Evolutionary conservation across 2,888 invertebrate genomes (phyloP), one percentile per base, ranked within the genome.

Genomic region (Hyposoter didymator): DNA sequence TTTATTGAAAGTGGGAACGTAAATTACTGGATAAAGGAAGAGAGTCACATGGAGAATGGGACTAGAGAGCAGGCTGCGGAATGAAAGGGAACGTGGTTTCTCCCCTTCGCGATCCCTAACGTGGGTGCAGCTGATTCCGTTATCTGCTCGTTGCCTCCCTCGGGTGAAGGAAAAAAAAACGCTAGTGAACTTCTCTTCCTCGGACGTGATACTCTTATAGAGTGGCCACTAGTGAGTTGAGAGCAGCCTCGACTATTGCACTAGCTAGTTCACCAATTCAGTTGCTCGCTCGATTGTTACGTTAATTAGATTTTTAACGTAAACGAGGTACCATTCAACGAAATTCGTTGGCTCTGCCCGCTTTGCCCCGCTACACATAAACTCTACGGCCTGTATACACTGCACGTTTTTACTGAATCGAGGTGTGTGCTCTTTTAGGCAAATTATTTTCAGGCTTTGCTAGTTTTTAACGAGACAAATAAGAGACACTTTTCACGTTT

Each of bases 221-320:
- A 84, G 81, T 82, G 69, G 52, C 82, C 73, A 47, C 73, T 39
- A 49, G 74, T 39, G 67, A 67, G 45, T 70, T 55, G 64, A 55
- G 55, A 47, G 35, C 3, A 62, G 35, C 67, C 55, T 47, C 67
- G 43, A 78, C 67, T 43, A 66, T 52, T 69, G 62, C 62, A 73
- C 55, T 66, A 35, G 49, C 82, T 64, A 69, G 47, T 69, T 78
- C 74, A 62, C 82, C 74, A 64, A 66, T 80, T 69, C 47, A 85
- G 79, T 52, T 78, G 70, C 82, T 70, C 43, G 78, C 79, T 82
- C 85, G 73, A 84, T 88, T 86, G 87, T 88, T 86, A 81, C 81
- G 88, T 87, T 90, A 88, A 90, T 90, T 88, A 90, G 87, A 87
- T 87, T 89, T 90, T 89, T 86, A 87, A 85, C 80, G 88, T 84